Base-by-base conservation (phyloP, 2,113 vertebrate genomes). In the Amia ocellicauda region DNA sequence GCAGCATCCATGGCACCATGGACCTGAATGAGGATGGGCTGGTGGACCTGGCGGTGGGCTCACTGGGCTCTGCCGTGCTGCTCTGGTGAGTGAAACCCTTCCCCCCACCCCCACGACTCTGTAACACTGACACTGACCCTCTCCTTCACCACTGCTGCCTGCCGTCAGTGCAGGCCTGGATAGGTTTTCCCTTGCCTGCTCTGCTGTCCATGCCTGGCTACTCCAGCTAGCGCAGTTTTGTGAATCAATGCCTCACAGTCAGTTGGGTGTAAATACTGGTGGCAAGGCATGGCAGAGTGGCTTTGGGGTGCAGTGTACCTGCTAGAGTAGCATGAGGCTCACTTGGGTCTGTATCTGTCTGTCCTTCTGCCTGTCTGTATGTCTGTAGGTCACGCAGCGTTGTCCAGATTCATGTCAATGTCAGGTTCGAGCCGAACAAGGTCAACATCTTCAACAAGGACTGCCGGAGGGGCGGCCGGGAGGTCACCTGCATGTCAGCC, bases 361-460 rank as follows among this genome's bases (percentile, higher is more conserved):
- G n/a, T n/a, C n/a, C n/a, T n/a, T n/a, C n/a, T n/a, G n/a, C n/a
- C 7, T 45, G 57, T 49, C 11, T 70, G 56, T 47, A 62, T 53
- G 51, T 60, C 43, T 61, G 7, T 81, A 99, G 97, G 97, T 93
- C 95, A 61, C 91, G 91, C 70, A 94, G 93, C 0, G 93, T 99
- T 11, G 75, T 97, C 22, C 90, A 73, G 68, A 86, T 99, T 77
- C 91, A 95, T 0, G 79, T 89, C 78, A 90, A 76, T 36, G 80
- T 96, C 65, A 83, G 73, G 71, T 98, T 98, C 0, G 93, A 98
- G 78, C 97, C 95, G 1, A 45, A 85, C 73, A 98, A 98, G 74
- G 85, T 99, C 84, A 98, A 99, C 85, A 91, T 97, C 81, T 99
- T 98, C 82, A 92, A 91, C 86, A 93, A 95, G 74, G 94, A 98